Evolutionary conservation across 2,113 vertebrate genomes (phyloP).

Genomic region (Ammodytes dubius): DNA sequence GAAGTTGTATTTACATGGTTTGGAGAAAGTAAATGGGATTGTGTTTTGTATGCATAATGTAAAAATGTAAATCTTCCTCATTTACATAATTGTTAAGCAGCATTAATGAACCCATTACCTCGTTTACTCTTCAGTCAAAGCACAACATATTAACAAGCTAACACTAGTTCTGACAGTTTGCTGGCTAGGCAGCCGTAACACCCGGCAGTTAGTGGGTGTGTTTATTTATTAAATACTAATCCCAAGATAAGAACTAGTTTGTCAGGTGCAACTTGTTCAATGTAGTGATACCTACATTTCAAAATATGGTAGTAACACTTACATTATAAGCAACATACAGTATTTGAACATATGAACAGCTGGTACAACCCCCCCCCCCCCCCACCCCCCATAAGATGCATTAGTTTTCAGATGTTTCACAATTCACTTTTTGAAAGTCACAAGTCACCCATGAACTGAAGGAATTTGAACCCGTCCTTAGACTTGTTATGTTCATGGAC

Average conservation of each 20-base stretch:
- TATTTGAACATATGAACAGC: no score
- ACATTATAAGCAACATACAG: no score
- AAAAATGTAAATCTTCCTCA: not conserved
- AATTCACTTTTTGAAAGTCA: slow-evolving; percentile 39
- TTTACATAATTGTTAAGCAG: not conserved
- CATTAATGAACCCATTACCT: not conserved
- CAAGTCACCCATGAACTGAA: slow-evolving; percentile 9
- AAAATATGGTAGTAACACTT: no score
- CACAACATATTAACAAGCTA: not conserved
- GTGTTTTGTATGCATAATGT: not conserved
- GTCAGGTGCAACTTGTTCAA: no score
- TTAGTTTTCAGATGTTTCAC: not conserved
- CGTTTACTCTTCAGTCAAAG: not conserved
- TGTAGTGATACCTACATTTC: no score
- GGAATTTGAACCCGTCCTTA: slow-evolving; percentile 60
- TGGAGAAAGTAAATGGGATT: not conserved
- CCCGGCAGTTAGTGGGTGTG: no score
- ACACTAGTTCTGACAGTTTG: not conserved
- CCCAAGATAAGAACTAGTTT: no score
- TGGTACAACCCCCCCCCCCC: no score
- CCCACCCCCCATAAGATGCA: no score
- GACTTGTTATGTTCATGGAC: slow-evolving; percentile 56
- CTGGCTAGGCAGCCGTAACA: not conserved
- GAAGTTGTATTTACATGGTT: no score
- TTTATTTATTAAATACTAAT: no score